Base-by-base conservation (phyloP, 2,113 vertebrate genomes). In the Phrynocephalus versicolor region DNA sequence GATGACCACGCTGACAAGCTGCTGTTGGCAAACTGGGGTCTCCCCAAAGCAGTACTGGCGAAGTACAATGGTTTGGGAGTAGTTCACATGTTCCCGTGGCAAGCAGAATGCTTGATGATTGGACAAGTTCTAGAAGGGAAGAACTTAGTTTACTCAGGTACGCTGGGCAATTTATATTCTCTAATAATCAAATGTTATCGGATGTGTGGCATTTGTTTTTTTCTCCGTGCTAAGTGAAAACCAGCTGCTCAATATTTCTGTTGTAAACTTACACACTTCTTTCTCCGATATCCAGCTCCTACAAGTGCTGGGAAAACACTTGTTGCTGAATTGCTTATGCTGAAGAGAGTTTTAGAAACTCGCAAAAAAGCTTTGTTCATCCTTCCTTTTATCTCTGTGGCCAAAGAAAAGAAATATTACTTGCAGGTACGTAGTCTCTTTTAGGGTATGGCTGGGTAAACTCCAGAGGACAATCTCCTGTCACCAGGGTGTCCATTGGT, bases 271-370 rank as follows among this genome's bases (percentile, higher is more conserved):
- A 64, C 30, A 62, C 37, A 16, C 55, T 79, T 21, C 21, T 85
- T 82, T 14, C 39, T 1, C n/a, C 83, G 27, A 16, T 60, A 6
- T 90, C 90, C 88, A 99, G 99, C 99, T 90, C 99, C 99, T 60
- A 99, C 99, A 23, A 99, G 98, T 94, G 98, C 98, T 84, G 98
- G 99, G 60, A 99, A 99, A 95, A 99, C 98, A 45, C 96, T 99
- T 77, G 97, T 99, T 70, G 98, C 99, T 14, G 98, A 99, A 91
- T 94, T 99, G 92, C 96, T 99, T 79, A 97, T 98, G 90, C 87
- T 99, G 93, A 99, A 99, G 91, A 95, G 97, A 33, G 97, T 99
- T 81, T 90, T 99, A 93, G 98, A 99, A 95, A 98, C 96, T 8
- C 95, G 89, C 91, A 98, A 97, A 91, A 99, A 99, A 96, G 98